phyloP scores from a whole-genome alignment of 1,140 invertebrate genomes.

The Listronotus oregonensis region DNA sequence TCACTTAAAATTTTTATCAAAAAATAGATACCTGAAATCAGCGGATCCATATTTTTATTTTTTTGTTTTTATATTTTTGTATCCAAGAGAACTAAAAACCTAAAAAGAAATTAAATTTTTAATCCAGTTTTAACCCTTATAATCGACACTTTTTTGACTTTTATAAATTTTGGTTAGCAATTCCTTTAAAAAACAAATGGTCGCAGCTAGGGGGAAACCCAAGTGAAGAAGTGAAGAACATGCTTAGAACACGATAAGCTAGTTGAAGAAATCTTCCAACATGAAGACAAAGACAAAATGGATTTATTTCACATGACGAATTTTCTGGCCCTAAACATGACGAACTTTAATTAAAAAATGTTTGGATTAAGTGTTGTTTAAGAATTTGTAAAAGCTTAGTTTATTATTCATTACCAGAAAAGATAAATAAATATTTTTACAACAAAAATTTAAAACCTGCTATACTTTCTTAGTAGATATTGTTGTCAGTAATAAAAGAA shows the following conservation, averaged over 20 bases:
- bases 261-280: slow-evolving; percentile 95
- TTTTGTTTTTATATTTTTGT: too few species aligned
- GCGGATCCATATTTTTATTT: too few species aligned
- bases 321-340: slow-evolving; percentile 97
- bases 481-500: too few species aligned
- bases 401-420: too few species aligned
- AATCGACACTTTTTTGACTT: slow-evolving; percentile 13
- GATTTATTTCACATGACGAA: slow-evolving; percentile 93
- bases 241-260: slow-evolving; percentile 91
- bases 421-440: too few species aligned
- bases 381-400: too few species aligned
- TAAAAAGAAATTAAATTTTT: neutral
- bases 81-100: neutral
- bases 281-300: slow-evolving; percentile 96
- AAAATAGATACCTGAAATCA: too few species aligned
- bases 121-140: neutral
- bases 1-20: too few species aligned
- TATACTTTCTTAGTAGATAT: too few species aligned
- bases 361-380: neutral
- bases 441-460: too few species aligned
- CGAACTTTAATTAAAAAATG: slow-evolving; percentile 74
- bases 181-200: slow-evolving; percentile 90
- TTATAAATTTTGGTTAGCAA: slow-evolving; percentile 73
- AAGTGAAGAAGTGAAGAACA: slow-evolving; percentile 81
- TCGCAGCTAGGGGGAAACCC: slow-evolving; percentile 72